These are phyloP conservation scores for Rattus rattus DNA, from an alignment of 2,113 vertebrate species.

Conservation along the genomic window DNA sequence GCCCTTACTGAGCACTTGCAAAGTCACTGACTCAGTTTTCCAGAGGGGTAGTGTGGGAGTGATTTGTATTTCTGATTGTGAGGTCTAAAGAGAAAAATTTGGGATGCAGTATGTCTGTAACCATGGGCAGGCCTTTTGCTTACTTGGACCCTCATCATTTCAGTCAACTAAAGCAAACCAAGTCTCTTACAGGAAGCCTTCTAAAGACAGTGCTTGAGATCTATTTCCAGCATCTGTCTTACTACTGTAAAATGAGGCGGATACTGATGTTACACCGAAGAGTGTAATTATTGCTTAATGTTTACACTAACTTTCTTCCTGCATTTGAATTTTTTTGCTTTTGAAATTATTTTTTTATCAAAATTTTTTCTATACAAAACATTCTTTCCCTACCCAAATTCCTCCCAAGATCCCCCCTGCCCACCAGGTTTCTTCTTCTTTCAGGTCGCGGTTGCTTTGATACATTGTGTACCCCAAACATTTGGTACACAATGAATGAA, in stretches of 20 bases:
- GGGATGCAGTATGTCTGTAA: slow-evolving; percentile 60
- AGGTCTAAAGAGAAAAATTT: slow-evolving; percentile 26
- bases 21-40: slow-evolving; percentile 75
- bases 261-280: background rate
- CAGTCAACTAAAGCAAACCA: background rate
- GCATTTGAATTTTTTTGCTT: background rate
- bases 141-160: slow-evolving; percentile 18
- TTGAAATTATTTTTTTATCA: background rate
- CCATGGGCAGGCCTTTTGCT: background rate
- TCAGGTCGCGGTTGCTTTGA: background rate
- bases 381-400: background rate
- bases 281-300: background rate
- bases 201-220: background rate
- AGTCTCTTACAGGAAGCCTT: background rate
- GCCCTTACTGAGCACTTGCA: slow-evolving; percentile 76
- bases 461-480: background rate
- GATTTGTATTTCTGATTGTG: slow-evolving; percentile 55
- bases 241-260: background rate
- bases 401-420: background rate
- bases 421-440: background rate
- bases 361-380: background rate
- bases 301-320: slow-evolving; percentile 42
- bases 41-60: slow-evolving; percentile 72
- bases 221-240: slow-evolving; percentile 6
- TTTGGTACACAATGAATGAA: background rate